phyloP scores from a whole-genome alignment of 2,113 vertebrate species.

The Saccopteryx bilineata region DNA sequence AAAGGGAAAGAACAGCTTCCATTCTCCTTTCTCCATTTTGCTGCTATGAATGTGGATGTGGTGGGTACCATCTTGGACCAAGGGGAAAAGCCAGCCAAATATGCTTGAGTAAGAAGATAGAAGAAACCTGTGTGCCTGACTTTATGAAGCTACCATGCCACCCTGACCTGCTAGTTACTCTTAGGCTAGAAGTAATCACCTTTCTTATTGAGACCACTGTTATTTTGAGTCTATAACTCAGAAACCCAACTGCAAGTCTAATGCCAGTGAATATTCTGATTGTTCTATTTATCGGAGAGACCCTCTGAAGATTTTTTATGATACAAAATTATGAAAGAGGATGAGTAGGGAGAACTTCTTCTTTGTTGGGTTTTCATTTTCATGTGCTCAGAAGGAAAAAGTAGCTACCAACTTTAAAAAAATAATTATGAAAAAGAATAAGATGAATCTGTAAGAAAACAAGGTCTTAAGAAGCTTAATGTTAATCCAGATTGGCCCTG shows the following conservation, averaged over 20 bases:
- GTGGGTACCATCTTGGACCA: not conserved
- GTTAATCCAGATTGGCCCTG: not conserved
- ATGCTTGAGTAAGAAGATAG: not conserved
- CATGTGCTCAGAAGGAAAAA: not conserved
- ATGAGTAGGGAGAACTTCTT: not conserved
- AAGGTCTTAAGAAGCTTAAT: conserved; percentile 28
- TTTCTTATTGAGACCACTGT: not conserved
- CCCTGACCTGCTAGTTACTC: not conserved
- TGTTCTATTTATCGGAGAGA: not conserved
- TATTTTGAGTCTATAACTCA: not conserved
- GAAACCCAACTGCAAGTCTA: not conserved
- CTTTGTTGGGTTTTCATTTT: not conserved
- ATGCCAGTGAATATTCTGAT: not conserved
- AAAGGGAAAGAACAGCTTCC: not conserved
- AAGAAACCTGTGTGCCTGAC: not conserved
- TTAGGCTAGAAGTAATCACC: not conserved
- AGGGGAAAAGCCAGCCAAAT: not conserved
- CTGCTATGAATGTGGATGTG: not conserved
- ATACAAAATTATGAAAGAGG: not conserved
- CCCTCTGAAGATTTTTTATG: not conserved
- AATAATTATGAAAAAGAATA: conserved; percentile 21
- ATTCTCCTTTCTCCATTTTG: not conserved
- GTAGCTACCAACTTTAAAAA: not conserved
- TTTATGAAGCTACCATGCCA: not conserved
- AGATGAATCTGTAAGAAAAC: not conserved